phyloP scores from a whole-genome alignment of 2,113 vertebrate species.

The Pelvicachromis taeniatus region DNA sequence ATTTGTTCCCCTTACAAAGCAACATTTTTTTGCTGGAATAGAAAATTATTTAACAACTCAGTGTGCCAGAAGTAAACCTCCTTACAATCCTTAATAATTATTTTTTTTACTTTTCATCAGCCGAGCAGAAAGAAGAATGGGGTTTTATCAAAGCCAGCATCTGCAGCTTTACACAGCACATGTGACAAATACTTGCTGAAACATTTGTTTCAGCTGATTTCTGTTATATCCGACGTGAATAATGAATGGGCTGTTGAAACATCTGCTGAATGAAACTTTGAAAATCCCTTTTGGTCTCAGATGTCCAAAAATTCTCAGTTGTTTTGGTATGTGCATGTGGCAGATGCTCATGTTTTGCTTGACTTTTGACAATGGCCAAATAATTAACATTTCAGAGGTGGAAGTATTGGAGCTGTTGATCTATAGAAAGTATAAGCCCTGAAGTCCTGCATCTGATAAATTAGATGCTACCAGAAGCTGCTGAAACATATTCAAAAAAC shows the following conservation, averaged over 20 bases:
- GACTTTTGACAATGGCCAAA: background rate
- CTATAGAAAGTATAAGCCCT: background rate
- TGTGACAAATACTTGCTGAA: background rate
- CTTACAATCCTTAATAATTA: background rate
- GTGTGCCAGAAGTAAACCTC: background rate
- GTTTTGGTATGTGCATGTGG: conserved; percentile 11
- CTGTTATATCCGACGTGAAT: background rate
- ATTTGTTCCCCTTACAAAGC: background rate
- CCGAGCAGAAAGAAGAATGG: background rate
- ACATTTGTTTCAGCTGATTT: conserved; percentile 6
- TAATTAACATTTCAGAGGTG: background rate
- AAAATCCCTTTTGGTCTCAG: background rate
- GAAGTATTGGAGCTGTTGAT: background rate
- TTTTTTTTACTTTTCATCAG: background rate
- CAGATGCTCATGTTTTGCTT: background rate
- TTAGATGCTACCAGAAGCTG: background rate
- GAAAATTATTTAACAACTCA: background rate
- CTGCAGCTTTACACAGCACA: background rate
- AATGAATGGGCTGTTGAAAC: background rate
- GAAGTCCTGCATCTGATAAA: background rate
- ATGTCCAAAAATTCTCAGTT: background rate
- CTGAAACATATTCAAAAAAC: conserved; percentile 1
- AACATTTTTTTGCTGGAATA: background rate
- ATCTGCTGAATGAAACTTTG: background rate
- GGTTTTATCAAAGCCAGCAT: background rate